phyloP scores from a whole-genome alignment of 2,888 invertebrate species.

The Crocallis elinguaria region DNA sequence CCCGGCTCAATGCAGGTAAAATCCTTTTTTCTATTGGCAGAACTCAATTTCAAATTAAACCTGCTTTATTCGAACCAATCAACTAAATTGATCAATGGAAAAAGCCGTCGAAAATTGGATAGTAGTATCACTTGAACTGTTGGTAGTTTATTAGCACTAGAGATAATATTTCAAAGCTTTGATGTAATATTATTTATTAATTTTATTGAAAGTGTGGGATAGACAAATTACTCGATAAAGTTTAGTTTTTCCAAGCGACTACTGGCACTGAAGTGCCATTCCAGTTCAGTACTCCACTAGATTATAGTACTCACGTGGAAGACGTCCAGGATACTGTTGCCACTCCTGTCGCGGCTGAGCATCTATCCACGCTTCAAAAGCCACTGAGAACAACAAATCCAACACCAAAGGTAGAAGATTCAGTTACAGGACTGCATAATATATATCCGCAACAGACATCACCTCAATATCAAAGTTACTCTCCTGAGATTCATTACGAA shows the following conservation, averaged over 20 bases:
- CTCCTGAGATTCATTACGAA: conserved; percentile 74
- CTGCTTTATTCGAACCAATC: conserved; percentile 36
- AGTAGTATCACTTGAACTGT: conserved; percentile 23
- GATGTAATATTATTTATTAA: neutral
- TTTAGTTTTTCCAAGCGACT: too few relatives aligned
- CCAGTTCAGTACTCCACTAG: conserved; percentile 77
- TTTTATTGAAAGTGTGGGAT: neutral
- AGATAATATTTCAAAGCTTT: neutral
- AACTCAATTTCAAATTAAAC: conserved; percentile 36
- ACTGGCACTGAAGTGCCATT: too few relatives aligned
- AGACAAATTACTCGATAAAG: too few relatives aligned
- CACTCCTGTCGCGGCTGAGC: conserved; percentile 48
- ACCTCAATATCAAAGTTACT: conserved; percentile 69
- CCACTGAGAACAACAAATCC: conserved; percentile 43
- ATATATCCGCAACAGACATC: conserved; percentile 59
- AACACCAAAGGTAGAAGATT: conserved; percentile 49
- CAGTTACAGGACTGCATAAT: conserved; percentile 57
- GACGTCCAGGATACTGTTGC: conserved; percentile 66
- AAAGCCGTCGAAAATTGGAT: conserved; percentile 28
- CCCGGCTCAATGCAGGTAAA: conserved; percentile 15
- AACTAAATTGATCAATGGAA: conserved; percentile 37
- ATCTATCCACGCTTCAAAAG: conserved; percentile 44
- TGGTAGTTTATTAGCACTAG: neutral
- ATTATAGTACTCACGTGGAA: conserved; percentile 73
- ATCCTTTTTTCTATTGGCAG: conserved; percentile 16